Evolutionary conservation across 2,888 invertebrate species (phyloP).

Genomic region (Acleris emargana): DNA sequence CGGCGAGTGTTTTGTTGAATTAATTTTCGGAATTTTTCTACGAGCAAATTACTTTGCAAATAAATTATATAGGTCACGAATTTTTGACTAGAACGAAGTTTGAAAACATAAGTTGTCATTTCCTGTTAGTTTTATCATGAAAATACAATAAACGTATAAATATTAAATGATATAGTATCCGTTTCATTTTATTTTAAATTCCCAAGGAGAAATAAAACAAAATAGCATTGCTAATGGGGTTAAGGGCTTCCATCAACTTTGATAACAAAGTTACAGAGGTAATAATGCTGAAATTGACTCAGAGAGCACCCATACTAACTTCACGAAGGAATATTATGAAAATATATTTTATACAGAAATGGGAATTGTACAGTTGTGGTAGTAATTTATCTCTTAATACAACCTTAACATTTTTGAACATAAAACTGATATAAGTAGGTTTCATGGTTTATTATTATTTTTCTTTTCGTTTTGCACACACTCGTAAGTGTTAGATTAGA

Average conservation of each 20-base stretch:
- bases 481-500: too few species aligned
- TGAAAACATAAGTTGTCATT: neutral
- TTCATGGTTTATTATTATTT: neutral
- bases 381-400: neutral
- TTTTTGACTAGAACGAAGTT: slow-evolving; percentile 12
- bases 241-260: slow-evolving; percentile 14
- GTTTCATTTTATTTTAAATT: too few species aligned
- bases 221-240: slow-evolving; percentile 25
- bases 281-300: slow-evolving; percentile 24
- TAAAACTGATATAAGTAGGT: too few species aligned
- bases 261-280: slow-evolving; percentile 21
- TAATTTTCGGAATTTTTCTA: slow-evolving; percentile 44
- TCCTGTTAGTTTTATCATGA: neutral
- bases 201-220: slow-evolving; percentile 4
- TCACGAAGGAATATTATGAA: slow-evolving; percentile 4
- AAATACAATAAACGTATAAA: too few species aligned
- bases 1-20: slow-evolving; percentile 38
- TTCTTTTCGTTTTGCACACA: too few species aligned
- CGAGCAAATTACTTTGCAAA: slow-evolving; percentile 19
- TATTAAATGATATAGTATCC: too few species aligned
- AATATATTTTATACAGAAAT: slow-evolving; percentile 21
- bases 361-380: slow-evolving; percentile 14
- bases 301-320: slow-evolving; percentile 13
- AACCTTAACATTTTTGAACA: neutral
- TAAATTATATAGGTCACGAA: slow-evolving; percentile 13